Evolutionary conservation across 2,113 vertebrate species (phyloP).

Genomic region (Embiotoca jacksoni): DNA sequence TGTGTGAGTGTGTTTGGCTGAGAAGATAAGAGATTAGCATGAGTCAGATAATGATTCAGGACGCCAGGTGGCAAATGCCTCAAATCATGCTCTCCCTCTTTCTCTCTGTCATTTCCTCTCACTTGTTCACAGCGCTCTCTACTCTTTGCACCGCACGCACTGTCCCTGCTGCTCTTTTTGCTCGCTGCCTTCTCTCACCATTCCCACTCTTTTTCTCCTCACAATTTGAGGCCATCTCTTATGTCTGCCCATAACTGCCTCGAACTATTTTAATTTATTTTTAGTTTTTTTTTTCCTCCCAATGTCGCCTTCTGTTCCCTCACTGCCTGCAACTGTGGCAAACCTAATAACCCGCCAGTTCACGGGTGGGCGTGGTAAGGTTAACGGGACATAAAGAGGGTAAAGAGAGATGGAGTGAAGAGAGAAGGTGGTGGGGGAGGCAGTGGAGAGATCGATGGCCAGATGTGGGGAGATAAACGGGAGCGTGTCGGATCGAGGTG

Average conservation of each 20-base stretch:
- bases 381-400: slow-evolving; percentile 73
- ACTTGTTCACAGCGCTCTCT: slow-evolving; percentile 39
- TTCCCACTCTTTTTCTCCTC: slow-evolving; percentile 28
- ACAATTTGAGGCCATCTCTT: slow-evolving; percentile 34
- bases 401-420: slow-evolving; percentile 67
- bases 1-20: slow-evolving; percentile 44
- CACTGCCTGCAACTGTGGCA: slow-evolving; percentile 45
- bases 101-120: slow-evolving; percentile 58
- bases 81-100: slow-evolving; percentile 66
- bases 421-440: slow-evolving; percentile 47
- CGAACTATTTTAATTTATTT: background rate
- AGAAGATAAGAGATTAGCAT: slow-evolving; percentile 81
- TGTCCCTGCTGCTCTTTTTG: slow-evolving; percentile 48
- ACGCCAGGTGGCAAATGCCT: slow-evolving; percentile 80
- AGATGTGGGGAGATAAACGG: slow-evolving; percentile 71
- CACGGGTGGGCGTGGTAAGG: slow-evolving; percentile 67
- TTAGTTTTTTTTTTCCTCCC: background rate
- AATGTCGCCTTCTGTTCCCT: slow-evolving; percentile 24
- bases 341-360: slow-evolving; percentile 69
- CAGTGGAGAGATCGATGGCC: slow-evolving; percentile 51
- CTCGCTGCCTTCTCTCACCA: slow-evolving; percentile 27
- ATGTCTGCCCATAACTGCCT: slow-evolving; percentile 19
- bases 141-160: slow-evolving; percentile 29
- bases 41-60: slow-evolving; percentile 83
- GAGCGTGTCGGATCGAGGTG: slow-evolving; percentile 61